phyloP scores from a whole-genome alignment of 92 coral and sea anemone genomes.

The Parazoanthus darwini region DNA sequence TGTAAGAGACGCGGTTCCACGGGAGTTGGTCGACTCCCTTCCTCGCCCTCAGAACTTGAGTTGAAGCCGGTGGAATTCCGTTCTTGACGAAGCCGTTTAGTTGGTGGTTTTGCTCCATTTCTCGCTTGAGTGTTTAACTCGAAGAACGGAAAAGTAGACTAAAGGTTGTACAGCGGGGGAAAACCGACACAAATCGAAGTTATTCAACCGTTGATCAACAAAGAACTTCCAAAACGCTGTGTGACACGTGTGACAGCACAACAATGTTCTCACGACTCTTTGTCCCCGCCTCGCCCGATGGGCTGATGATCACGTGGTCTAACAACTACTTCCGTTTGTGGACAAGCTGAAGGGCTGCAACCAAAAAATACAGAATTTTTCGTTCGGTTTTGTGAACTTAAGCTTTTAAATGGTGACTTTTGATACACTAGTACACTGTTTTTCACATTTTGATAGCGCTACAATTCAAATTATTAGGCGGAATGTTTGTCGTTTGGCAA shows the following conservation, averaged over 20 bases:
- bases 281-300: slow-evolving; percentile 12
- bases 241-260: slow-evolving; percentile 41
- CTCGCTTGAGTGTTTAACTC: background rate
- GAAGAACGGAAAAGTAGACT: background rate
- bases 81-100: slow-evolving; percentile 74
- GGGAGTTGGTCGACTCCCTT: slow-evolving; percentile 84
- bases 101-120: slow-evolving; percentile 28
- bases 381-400: background rate
- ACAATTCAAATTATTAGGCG: background rate
- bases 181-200: slow-evolving; percentile 13
- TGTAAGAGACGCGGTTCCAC: slow-evolving; percentile 89
- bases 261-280: slow-evolving; percentile 37
- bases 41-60: slow-evolving; percentile 11
- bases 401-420: background rate
- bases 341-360: background rate
- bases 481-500: background rate
- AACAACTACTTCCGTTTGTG: background rate
- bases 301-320: slow-evolving; percentile 26
- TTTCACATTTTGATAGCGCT: background rate
- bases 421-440: background rate
- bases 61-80: slow-evolving; percentile 40
- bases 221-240: background rate
- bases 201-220: slow-evolving; percentile 24
- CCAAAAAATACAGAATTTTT: background rate
- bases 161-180: background rate